These are phyloP conservation scores for Toxotes chatareus DNA, from an alignment of 2,113 vertebrate genomes.

Conservation along the genomic window DNA sequence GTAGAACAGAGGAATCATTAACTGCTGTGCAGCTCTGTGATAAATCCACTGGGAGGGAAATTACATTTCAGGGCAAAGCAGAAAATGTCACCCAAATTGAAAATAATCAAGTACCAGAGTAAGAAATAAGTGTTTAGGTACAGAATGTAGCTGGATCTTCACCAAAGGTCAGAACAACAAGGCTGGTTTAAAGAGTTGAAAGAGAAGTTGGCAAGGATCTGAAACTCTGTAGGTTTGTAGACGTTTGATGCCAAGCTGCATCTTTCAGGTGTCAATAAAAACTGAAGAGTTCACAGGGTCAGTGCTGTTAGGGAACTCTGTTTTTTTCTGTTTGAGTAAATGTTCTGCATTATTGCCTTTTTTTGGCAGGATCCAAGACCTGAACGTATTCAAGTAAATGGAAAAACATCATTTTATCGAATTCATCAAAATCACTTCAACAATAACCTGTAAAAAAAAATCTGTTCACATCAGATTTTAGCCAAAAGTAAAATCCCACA, in stretches of 20 bases:
- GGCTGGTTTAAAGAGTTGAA: not conserved
- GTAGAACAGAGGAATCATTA: no score
- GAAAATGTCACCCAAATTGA: not conserved
- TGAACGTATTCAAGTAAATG: constrained; percentile 33
- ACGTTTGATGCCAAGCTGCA: not conserved
- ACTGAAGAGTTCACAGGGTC: not conserved
- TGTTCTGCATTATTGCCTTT: constrained; percentile 36
- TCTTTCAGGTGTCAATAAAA: not conserved
- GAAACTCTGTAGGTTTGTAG: not conserved
- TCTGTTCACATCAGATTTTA: not conserved
- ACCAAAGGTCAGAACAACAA: not conserved
- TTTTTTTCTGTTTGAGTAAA: constrained; percentile 33
- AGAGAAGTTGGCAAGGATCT: not conserved
- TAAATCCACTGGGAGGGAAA: no score
- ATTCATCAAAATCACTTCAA: not conserved
- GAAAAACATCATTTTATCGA: not conserved
- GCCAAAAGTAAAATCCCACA: not conserved
- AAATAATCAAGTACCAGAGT: not conserved
- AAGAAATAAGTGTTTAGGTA: not conserved
- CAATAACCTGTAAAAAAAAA: not conserved
- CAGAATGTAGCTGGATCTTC: not conserved
- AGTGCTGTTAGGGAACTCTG: not conserved
- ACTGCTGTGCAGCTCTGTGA: no score
- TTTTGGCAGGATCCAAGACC: constrained; percentile 38
- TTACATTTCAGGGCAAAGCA: not conserved